phyloP scores from a whole-genome alignment of 2,888 invertebrate genomes.

The Panopea generosa region DNA sequence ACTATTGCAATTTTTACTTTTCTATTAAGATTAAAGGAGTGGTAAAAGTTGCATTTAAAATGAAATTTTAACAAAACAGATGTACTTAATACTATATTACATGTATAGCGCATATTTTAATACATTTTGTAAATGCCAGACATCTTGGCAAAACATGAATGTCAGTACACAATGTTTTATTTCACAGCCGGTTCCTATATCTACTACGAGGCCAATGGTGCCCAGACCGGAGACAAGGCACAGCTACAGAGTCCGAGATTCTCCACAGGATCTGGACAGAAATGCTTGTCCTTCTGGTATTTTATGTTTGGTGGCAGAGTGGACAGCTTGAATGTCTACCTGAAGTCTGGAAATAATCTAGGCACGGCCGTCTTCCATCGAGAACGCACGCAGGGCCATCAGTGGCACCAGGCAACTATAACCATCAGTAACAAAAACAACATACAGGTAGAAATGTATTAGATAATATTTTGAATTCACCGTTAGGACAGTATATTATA shows the following conservation, averaged over 20 bases:
- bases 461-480: too few relatives aligned
- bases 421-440: conserved; percentile 54
- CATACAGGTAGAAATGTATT: conserved; percentile 40
- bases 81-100: too few relatives aligned
- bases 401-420: conserved; percentile 69
- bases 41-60: too few relatives aligned
- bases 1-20: too few relatives aligned
- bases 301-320: conserved; percentile 80
- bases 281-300: conserved; percentile 78
- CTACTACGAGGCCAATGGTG: conserved; percentile 71
- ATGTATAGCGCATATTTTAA: too few relatives aligned
- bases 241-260: conserved; percentile 65
- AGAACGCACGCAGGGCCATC: conserved; percentile 64
- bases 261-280: conserved; percentile 24
- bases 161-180: too few relatives aligned
- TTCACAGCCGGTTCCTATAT: conserved; percentile 70
- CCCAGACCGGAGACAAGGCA: conserved; percentile 55
- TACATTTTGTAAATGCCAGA: too few relatives aligned
- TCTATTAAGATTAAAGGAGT: too few relatives aligned
- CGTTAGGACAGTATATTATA: too few relatives aligned
- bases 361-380: conserved; percentile 66
- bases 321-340: conserved; percentile 71
- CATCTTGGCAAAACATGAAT: too few relatives aligned
- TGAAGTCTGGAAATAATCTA: conserved; percentile 53
- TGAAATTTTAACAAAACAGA: too few relatives aligned